Evolutionary conservation across 2,888 invertebrate species (phyloP).

Genomic region (Alentia gelatinosa): DNA sequence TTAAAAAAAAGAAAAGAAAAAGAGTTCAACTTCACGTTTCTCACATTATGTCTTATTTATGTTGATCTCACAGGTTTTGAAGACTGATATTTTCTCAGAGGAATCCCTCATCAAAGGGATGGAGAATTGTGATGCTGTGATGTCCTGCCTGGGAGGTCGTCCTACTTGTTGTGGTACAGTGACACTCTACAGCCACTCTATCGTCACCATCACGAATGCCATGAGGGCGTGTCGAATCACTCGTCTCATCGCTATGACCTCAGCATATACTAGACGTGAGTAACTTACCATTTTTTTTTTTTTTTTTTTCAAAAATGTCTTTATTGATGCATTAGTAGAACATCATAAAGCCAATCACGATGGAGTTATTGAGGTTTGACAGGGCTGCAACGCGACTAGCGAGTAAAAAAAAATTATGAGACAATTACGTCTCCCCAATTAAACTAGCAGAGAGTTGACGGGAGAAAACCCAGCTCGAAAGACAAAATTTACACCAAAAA

Average conservation of each 20-base stretch:
- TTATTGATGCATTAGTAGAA: too few relatives aligned
- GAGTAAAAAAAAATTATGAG: too few relatives aligned
- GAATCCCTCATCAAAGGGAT: not conserved
- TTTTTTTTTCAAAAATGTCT: too few relatives aligned
- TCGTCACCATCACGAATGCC: not conserved
- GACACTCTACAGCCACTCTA: not conserved
- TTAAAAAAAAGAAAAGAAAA: not conserved
- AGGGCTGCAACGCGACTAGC: too few relatives aligned
- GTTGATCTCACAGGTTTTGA: not conserved
- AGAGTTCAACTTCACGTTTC: not conserved
- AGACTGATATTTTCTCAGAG: not conserved
- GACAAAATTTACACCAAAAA: too few relatives aligned
- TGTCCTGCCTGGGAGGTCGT: not conserved
- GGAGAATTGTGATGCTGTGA: not conserved
- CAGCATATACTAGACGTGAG: conserved; percentile 11
- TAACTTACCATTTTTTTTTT: not conserved
- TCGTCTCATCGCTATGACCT: conserved; percentile 9
- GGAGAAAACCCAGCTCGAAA: too few relatives aligned
- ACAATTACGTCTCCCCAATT: too few relatives aligned
- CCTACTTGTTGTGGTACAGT: not conserved
- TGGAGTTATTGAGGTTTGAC: too few relatives aligned
- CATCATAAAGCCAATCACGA: too few relatives aligned
- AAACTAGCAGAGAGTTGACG: too few relatives aligned
- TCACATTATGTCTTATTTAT: not conserved
- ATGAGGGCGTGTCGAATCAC: conserved; percentile 2